Evolutionary conservation across 1,140 invertebrate genomes (phyloP).

Genomic region (Penaeus chinensis): DNA sequence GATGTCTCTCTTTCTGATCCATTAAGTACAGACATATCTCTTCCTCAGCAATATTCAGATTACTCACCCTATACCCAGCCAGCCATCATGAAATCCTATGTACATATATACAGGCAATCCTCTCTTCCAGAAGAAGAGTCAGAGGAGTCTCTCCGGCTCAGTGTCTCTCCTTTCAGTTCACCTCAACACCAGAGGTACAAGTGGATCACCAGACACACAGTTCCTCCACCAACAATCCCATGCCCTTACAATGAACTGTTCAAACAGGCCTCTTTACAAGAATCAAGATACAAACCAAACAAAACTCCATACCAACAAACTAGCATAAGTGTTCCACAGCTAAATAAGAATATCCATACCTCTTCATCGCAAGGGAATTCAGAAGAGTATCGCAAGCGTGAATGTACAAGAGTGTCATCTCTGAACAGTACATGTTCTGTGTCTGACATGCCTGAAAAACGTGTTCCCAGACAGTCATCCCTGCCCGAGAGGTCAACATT

Average conservation of each 20-base stretch:
- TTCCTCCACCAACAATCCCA: not conserved
- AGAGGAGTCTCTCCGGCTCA: constrained; percentile 1
- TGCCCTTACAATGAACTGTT: constrained; percentile 4
- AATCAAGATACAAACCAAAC: not conserved
- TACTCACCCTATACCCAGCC: constrained; percentile 42
- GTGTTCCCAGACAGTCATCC: too few species aligned
- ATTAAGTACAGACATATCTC: constrained; percentile 31
- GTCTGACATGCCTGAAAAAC: too few species aligned
- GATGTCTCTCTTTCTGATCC: not conserved
- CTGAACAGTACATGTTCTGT: too few species aligned
- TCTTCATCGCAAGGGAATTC: too few species aligned
- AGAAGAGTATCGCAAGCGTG: too few species aligned
- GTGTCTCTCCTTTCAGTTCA: constrained; percentile 10
- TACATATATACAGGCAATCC: constrained; percentile 20
- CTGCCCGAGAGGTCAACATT: too few species aligned
- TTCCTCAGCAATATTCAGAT: not conserved
- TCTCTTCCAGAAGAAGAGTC: constrained; percentile 8
- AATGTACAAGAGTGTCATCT: too few species aligned
- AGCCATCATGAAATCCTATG: constrained; percentile 30
- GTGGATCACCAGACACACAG: not conserved
- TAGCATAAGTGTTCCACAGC: too few species aligned
- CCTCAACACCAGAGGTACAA: constrained; percentile 4
- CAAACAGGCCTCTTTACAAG: constrained; percentile 7
- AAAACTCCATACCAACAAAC: too few species aligned
- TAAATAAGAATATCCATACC: too few species aligned